Evolutionary conservation across 64 coral and sea anemone genomes (phyloP).

Genomic region (Catalaphyllia jardinei): DNA sequence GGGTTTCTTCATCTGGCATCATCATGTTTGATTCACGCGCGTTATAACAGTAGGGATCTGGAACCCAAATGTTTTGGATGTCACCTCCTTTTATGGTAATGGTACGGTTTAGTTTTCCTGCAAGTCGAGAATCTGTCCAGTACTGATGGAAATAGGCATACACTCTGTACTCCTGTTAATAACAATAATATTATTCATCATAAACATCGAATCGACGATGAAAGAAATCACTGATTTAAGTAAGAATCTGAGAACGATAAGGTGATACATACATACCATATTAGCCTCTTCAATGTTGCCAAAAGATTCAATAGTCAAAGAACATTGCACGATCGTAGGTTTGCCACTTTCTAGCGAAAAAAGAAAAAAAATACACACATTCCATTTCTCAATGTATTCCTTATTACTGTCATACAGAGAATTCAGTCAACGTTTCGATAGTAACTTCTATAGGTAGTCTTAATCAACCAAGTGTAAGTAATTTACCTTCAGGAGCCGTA

Average conservation of each 20-base stretch:
- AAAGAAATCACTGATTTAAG: background rate
- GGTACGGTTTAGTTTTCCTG: conserved; percentile 59
- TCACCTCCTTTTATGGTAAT: conserved; percentile 52
- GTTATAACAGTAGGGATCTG: conserved; percentile 82
- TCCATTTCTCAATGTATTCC: too few relatives aligned
- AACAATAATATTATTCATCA: background rate
- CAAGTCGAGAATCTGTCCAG: conserved; percentile 70
- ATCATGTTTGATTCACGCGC: conserved; percentile 85
- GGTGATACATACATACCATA: conserved; percentile 30
- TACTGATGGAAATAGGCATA: conserved; percentile 68
- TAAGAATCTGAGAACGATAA: background rate
- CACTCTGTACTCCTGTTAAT: conserved; percentile 54
- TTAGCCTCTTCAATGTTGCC: conserved; percentile 71
- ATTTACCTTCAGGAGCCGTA: too few relatives aligned
- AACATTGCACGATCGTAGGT: background rate
- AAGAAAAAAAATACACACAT: background rate
- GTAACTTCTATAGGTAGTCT: too few relatives aligned
- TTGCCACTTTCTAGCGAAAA: background rate
- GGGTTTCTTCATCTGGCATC: conserved; percentile 54
- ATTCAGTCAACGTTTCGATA: too few relatives aligned
- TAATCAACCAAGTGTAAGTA: too few relatives aligned
- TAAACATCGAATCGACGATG: too few relatives aligned
- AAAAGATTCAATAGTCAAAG: conserved; percentile 53
- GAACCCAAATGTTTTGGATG: conserved; percentile 54
- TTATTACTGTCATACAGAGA: too few relatives aligned